Evolutionary conservation across 2,113 vertebrate species (phyloP).

Genomic region (Hemicordylus capensis): DNA sequence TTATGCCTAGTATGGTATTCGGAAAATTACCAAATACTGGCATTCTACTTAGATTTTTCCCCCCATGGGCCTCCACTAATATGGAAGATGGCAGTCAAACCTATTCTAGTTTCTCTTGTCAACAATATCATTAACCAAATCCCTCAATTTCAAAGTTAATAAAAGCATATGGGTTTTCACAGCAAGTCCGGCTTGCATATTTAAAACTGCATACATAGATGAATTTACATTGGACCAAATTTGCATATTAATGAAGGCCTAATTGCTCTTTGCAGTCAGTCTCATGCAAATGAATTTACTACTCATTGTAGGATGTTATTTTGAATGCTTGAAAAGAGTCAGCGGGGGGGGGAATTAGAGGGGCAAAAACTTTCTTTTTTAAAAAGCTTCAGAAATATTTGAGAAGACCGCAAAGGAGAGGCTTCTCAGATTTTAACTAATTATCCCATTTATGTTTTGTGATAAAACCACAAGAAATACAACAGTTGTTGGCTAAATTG

Average conservation of each 20-base stretch:
- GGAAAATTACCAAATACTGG: constrained; percentile 69
- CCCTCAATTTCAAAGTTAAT: constrained; percentile 79
- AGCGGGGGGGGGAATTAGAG: too few species aligned
- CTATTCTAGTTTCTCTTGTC: constrained; percentile 75
- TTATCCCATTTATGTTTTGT: constrained; percentile 60
- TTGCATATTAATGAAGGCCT: constrained; percentile 81
- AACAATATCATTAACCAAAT: constrained; percentile 78
- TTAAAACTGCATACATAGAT: constrained; percentile 71
- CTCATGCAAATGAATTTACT: constrained; percentile 79
- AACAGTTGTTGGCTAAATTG: too few species aligned
- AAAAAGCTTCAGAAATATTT: constrained; percentile 53
- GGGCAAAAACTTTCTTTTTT: constrained; percentile 57
- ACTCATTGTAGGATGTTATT: constrained; percentile 68
- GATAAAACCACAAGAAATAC: constrained; percentile 54
- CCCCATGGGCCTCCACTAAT: constrained; percentile 64
- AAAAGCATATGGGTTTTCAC: constrained; percentile 77
- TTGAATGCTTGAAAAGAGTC: constrained; percentile 66
- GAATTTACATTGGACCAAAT: constrained; percentile 76
- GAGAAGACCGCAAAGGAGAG: constrained; percentile 61
- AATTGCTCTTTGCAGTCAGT: constrained; percentile 78
- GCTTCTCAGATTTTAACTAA: constrained; percentile 55
- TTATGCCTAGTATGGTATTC: constrained; percentile 68
- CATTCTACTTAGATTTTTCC: constrained; percentile 58
- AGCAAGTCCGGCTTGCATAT: constrained; percentile 74
- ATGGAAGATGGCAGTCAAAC: constrained; percentile 73